phyloP scores from a whole-genome alignment of 2,113 vertebrate species.

The Chaetodon trifascialis region DNA sequence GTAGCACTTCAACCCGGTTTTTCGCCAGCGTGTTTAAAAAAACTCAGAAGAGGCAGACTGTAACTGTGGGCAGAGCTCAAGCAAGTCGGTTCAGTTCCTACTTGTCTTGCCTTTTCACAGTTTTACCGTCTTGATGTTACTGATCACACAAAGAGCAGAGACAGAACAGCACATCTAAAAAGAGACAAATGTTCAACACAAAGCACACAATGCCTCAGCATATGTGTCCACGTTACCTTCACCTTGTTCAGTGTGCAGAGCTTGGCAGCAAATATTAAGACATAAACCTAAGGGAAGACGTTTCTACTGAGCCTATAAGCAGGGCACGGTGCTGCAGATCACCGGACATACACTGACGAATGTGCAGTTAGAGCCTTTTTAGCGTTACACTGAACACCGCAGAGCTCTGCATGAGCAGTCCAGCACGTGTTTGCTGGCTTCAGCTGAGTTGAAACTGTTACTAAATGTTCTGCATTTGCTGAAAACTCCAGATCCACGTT shows the following conservation, averaged over 20 bases:
- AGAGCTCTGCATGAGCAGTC: not conserved
- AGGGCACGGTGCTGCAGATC: not conserved
- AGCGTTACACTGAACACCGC: not conserved
- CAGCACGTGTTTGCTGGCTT: not conserved
- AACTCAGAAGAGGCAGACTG: not conserved
- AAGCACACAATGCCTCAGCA: not conserved
- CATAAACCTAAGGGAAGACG: not conserved
- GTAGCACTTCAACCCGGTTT: not conserved
- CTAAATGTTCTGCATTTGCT: not conserved
- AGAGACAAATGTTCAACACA: not conserved
- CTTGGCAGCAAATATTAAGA: constrained; percentile 3
- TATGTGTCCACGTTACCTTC: not conserved
- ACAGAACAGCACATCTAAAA: not conserved
- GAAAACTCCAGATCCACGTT: not conserved
- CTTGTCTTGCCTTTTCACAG: not conserved
- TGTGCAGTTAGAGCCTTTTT: not conserved
- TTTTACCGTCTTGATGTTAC: not conserved
- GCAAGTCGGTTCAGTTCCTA: not conserved
- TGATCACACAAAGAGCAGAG: not conserved
- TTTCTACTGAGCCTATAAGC: not conserved
- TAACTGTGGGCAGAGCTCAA: not conserved
- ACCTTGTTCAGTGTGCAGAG: not conserved
- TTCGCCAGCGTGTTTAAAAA: not conserved
- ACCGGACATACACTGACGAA: not conserved
- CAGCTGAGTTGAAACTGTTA: not conserved